Evolutionary conservation across 2,113 vertebrate genomes (phyloP).

Genomic region (Tapirus terrestris): DNA sequence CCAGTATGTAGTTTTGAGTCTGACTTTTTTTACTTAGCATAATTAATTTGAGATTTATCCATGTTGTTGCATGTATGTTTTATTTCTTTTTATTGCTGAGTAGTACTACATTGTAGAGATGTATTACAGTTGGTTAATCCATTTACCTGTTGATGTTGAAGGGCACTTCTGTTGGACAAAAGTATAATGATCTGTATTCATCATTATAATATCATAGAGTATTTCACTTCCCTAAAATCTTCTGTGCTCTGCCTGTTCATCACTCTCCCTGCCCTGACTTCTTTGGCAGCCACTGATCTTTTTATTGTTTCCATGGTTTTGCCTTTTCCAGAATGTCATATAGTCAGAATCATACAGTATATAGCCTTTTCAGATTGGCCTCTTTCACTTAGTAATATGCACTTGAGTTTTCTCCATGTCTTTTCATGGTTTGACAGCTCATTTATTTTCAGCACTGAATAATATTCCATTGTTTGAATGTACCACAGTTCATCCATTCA

Average conservation of each 20-base stretch:
- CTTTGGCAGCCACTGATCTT: neutral
- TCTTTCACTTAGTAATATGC: neutral
- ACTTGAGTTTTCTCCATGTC: neutral
- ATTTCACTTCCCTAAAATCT: neutral
- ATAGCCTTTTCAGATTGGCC: neutral
- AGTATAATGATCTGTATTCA: neutral
- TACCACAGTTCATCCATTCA: neutral
- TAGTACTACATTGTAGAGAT: neutral
- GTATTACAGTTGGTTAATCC: neutral
- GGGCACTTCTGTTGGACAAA: neutral
- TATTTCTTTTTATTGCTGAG: neutral
- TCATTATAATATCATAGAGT: neutral
- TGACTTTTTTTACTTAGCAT: conserved; percentile 6
- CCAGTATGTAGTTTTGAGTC: neutral
- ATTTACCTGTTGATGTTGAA: neutral
- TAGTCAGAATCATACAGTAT: neutral
- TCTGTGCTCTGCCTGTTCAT: neutral
- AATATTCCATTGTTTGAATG: neutral
- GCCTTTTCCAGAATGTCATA: neutral
- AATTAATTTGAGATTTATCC: neutral
- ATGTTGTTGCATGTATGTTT: neutral
- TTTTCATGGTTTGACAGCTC: neutral
- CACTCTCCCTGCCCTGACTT: neutral
- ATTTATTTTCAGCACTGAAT: neutral
- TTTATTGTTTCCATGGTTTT: neutral